A percentile compares a stretch with the other conserved stretches of the same genome.
Evolutionary conservation across 2,113 vertebrate genomes (phyloP).

Genomic region (Vombatus ursinus): DNA sequence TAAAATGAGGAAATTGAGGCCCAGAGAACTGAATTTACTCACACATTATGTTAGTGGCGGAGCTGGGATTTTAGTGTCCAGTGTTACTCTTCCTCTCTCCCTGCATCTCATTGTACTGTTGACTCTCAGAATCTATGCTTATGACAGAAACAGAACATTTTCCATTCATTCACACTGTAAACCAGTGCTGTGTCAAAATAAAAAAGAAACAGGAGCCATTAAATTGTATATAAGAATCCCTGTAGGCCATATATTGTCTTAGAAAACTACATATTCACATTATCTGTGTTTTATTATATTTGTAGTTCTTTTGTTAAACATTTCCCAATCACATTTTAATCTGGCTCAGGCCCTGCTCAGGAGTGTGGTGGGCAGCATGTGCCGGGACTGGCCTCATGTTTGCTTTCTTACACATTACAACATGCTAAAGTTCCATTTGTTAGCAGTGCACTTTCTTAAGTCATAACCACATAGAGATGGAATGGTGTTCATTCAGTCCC

Average conservation of each 20-base stretch:
- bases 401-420: constrained; percentile 61
- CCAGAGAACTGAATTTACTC: not conserved
- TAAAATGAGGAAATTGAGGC: not conserved
- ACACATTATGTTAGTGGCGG: not conserved
- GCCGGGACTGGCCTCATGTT: not conserved
- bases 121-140: not conserved
- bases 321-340: not conserved
- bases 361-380: not conserved
- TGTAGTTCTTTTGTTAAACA: not conserved
- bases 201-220: not conserved
- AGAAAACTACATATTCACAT: not conserved
- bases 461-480: constrained; percentile 68
- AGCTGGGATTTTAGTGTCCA: not conserved
- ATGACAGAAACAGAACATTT: constrained; percentile 59
- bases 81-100: not conserved
- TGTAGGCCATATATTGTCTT: not conserved
- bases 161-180: constrained; percentile 75
- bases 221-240: not conserved
- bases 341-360: not conserved
- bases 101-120: not conserved
- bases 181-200: constrained; percentile 43
- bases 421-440: constrained; percentile 79
- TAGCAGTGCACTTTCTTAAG: constrained; percentile 82
- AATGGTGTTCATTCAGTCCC: constrained; percentile 51
- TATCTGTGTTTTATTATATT: not conserved